These are phyloP conservation scores for Anguilla rostrata DNA, from an alignment of 2,113 vertebrate genomes.

Conservation along the genomic window DNA sequence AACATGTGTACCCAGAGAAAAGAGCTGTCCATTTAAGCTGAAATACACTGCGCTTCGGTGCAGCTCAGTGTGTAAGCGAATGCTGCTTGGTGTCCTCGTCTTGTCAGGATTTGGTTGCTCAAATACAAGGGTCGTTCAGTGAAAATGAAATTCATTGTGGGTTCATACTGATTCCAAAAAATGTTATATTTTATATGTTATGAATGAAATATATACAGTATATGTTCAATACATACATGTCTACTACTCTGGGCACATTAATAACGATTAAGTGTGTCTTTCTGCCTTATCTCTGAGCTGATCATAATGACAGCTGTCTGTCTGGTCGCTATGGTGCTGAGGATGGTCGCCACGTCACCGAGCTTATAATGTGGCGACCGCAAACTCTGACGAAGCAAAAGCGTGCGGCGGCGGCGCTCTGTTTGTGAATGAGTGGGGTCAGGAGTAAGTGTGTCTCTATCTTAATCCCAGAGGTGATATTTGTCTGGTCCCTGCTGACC, in stretches of 20 bases:
- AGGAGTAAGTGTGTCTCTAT: constrained; percentile 68
- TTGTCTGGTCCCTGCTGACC: constrained; percentile 63
- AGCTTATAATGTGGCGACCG: constrained; percentile 26
- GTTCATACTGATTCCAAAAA: too few species aligned
- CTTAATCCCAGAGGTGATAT: constrained; percentile 76
- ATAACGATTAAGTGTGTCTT: neutral
- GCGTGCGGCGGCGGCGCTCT: constrained; percentile 33
- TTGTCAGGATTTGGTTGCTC: neutral
- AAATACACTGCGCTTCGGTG: neutral
- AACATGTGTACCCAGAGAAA: neutral
- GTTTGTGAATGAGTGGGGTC: constrained; percentile 52
- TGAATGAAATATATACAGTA: too few species aligned
- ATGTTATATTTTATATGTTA: too few species aligned
- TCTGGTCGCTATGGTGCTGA: neutral
- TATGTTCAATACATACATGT: neutral
- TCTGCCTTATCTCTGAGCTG: neutral
- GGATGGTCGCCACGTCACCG: constrained; percentile 29
- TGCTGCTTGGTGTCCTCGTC: neutral
- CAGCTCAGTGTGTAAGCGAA: neutral
- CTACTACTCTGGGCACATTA: neutral
- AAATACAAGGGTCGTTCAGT: neutral
- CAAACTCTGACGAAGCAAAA: constrained; percentile 70
- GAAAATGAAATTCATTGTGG: neutral
- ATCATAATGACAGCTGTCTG: neutral
- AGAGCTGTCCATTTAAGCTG: neutral